A percentile compares a stretch with the other conserved stretches of the same genome.
Evolutionary conservation across 2,888 invertebrate species (phyloP).

Genomic region (Archaeoteleia sp.): DNA sequence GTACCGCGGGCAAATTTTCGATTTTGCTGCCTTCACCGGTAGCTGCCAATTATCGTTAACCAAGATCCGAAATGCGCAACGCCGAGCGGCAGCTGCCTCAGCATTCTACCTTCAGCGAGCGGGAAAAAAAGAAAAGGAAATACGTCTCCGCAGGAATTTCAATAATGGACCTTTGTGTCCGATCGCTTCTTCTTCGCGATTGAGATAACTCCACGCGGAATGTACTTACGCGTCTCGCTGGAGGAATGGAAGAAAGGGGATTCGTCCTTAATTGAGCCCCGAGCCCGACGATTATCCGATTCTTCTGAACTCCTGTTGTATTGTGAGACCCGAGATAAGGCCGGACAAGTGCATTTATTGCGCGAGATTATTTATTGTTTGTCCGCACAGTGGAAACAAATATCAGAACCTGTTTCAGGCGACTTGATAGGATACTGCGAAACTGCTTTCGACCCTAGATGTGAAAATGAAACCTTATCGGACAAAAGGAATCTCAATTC

Average conservation of each 20-base stretch:
- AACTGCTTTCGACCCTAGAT: slow-evolving; percentile 33
- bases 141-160: slow-evolving; percentile 58
- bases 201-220: slow-evolving; percentile 63
- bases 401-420: slow-evolving; percentile 46
- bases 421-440: background rate
- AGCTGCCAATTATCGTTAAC: slow-evolving; percentile 70
- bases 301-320: slow-evolving; percentile 53
- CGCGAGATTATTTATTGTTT: slow-evolving; percentile 53
- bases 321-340: slow-evolving; percentile 52
- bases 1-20: slow-evolving; percentile 46
- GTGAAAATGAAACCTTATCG: slow-evolving; percentile 41
- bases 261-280: slow-evolving; percentile 58
- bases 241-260: slow-evolving; percentile 51
- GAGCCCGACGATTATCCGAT: slow-evolving; percentile 56
- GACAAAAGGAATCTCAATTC: slow-evolving; percentile 2
- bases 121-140: slow-evolving; percentile 52
- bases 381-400: slow-evolving; percentile 43
- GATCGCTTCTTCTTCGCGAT: slow-evolving; percentile 61
- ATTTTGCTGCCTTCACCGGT: slow-evolving; percentile 60
- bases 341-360: slow-evolving; percentile 53
- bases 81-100: slow-evolving; percentile 55
- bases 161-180: slow-evolving; percentile 60
- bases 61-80: slow-evolving; percentile 63
- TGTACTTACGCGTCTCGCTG: slow-evolving; percentile 60
- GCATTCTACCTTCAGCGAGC: slow-evolving; percentile 23